Conservation (phyloP, 92 coral and sea anemone genomes). For the Desmophyllum pertusum region DNA sequence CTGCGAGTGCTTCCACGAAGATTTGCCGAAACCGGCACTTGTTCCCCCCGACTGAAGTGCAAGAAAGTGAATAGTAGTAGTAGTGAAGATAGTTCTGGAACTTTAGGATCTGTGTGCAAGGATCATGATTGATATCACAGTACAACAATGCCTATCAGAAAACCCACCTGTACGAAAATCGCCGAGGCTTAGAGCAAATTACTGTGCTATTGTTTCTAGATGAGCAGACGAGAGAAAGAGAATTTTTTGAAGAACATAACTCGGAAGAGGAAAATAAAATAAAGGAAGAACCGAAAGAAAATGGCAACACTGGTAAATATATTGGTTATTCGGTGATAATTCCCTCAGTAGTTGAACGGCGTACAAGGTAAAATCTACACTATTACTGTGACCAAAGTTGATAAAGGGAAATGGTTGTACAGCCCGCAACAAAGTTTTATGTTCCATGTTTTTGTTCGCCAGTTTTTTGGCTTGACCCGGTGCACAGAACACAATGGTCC, state of each 20-base stretch:
- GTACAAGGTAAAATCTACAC: background rate
- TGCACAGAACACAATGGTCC: too few relatives aligned
- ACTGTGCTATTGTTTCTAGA: constrained; percentile 28
- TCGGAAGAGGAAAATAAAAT: constrained; percentile 36
- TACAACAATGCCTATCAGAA: too few relatives aligned
- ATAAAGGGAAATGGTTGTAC: too few relatives aligned
- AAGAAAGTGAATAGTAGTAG: background rate
- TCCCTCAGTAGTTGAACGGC: background rate
- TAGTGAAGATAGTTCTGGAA: background rate
- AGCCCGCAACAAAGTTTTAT: too few relatives aligned
- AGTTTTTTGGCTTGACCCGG: too few relatives aligned
- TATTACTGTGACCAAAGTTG: background rate
- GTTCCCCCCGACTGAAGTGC: too few relatives aligned
- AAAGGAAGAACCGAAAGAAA: constrained; percentile 25
- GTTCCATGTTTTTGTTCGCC: too few relatives aligned
- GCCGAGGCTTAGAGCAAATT: background rate
- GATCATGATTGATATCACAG: background rate
- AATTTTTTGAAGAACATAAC: constrained; percentile 45
- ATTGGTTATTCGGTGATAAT: background rate
- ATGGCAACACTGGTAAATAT: background rate
- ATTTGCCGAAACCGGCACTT: too few relatives aligned
- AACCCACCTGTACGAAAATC: background rate
- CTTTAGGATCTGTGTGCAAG: background rate
- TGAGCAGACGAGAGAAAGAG: constrained; percentile 56
- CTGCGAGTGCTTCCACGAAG: too few relatives aligned